A percentile compares a stretch with the other conserved stretches of the same genome.
Evolutionary conservation across 2,888 invertebrate species (phyloP).

Genomic region (Caenorhabditis japonica): DNA sequence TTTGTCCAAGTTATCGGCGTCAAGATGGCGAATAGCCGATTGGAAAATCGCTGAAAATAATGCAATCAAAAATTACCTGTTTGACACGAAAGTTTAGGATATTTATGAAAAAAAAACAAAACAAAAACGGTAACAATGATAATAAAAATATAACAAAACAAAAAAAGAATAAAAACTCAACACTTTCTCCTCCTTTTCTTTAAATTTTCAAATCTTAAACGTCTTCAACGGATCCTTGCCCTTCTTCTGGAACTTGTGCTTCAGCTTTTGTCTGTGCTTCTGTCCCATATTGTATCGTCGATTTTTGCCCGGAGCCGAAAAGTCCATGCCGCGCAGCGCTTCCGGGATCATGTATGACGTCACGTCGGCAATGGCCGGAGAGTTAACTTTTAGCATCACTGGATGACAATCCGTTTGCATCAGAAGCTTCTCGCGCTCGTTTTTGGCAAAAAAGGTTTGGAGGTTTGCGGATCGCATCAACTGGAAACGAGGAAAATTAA

Average conservation of each 20-base stretch:
- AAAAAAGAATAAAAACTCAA: background rate
- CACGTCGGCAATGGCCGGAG: conserved; percentile 73
- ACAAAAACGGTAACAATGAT: conserved; percentile 3
- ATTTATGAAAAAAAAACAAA: too few species aligned
- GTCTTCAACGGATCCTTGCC: conserved; percentile 67
- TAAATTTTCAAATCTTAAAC: conserved; percentile 66
- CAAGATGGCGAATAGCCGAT: too few species aligned
- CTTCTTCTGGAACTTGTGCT: conserved; percentile 64
- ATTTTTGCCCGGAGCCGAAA: conserved; percentile 39
- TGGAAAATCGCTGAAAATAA: too few species aligned
- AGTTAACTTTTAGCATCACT: conserved; percentile 66
- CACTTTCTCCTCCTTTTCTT: background rate
- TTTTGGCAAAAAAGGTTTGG: conserved; percentile 69
- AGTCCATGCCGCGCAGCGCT: conserved; percentile 69
- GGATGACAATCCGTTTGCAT: conserved; percentile 73
- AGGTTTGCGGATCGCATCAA: conserved; percentile 62
- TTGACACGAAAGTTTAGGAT: too few species aligned
- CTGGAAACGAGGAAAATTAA: conserved; percentile 33
- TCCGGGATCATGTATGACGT: conserved; percentile 76
- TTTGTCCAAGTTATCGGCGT: too few species aligned
- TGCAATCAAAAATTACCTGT: too few species aligned
- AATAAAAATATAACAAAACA: too few species aligned
- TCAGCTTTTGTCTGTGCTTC: conserved; percentile 54
- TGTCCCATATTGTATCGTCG: conserved; percentile 55
- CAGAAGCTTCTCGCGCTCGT: conserved; percentile 71